These are phyloP conservation scores for Aegithalos caudatus DNA, from an alignment of 2,113 vertebrate genomes.

Conservation along the genomic window DNA sequence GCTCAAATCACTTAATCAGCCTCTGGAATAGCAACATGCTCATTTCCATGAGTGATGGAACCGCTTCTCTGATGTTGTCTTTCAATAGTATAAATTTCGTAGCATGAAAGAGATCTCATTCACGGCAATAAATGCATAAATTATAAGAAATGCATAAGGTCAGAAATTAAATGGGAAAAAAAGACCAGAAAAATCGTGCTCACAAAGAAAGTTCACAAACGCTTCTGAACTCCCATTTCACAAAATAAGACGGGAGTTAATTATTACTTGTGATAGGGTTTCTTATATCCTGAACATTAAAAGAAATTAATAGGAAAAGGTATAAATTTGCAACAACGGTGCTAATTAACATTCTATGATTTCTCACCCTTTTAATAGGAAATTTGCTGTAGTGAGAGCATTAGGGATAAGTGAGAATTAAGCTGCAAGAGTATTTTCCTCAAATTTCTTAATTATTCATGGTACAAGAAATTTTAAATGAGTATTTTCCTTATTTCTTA, in stretches of 20 bases:
- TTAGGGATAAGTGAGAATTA: background rate
- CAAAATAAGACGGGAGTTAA: conserved; percentile 17
- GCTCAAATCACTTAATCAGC: background rate
- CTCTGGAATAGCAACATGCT: background rate
- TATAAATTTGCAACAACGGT: conserved; percentile 23
- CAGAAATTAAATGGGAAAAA: background rate
- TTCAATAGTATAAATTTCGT: background rate
- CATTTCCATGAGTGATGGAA: background rate
- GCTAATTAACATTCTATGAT: conserved; percentile 13
- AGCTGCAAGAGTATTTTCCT: background rate
- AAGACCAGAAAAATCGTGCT: background rate
- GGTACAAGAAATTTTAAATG: background rate
- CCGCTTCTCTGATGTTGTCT: background rate
- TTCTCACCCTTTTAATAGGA: conserved; percentile 10
- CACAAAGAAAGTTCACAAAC: background rate
- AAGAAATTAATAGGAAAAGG: conserved; percentile 29
- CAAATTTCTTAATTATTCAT: conserved; percentile 24
- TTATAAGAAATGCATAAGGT: background rate
- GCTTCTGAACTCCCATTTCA: conserved; percentile 1
- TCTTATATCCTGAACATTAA: conserved; percentile 5
- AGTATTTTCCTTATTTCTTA: background rate
- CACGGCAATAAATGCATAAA: background rate
- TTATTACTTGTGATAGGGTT: background rate
- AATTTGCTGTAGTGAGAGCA: conserved; percentile 4
- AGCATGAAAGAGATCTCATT: background rate